A percentile compares a stretch with the other conserved stretches of the same genome.
Evolutionary conservation across 2,888 invertebrate species (phyloP).

Genomic region (Harmothoe impar): DNA sequence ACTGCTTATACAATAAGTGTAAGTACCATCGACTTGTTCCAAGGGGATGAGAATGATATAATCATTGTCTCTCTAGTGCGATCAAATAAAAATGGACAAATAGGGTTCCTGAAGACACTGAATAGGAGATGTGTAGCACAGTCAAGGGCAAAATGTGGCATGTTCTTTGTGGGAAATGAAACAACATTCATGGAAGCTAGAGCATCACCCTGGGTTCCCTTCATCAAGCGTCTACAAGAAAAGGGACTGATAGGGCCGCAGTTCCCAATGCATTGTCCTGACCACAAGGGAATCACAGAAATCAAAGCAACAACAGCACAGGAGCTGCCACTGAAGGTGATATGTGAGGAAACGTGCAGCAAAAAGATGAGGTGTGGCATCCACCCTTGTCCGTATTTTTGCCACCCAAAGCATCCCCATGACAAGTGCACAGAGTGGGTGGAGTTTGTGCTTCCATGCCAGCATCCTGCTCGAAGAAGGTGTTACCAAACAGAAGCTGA

Average conservation of each 20-base stretch:
- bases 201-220: not conserved
- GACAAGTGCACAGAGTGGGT: slow-evolving; percentile 43
- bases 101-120: slow-evolving; percentile 78
- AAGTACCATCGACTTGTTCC: too few relatives aligned
- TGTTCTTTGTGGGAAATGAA: slow-evolving; percentile 68
- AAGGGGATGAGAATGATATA: slow-evolving; percentile 75
- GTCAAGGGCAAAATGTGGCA: slow-evolving; percentile 70
- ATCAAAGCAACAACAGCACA: slow-evolving; percentile 64
- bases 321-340: slow-evolving; percentile 26
- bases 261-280: slow-evolving; percentile 64
- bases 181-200: slow-evolving; percentile 46
- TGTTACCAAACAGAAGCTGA: slow-evolving; percentile 43
- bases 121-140: slow-evolving; percentile 81
- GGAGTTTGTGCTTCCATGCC: slow-evolving; percentile 62
- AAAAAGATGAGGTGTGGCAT: slow-evolving; percentile 40
- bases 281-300: slow-evolving; percentile 54
- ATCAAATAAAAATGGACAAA: slow-evolving; percentile 73
- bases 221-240: slow-evolving; percentile 46
- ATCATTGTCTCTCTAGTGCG: slow-evolving; percentile 76
- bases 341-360: slow-evolving; percentile 63
- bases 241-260: not conserved
- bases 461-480: slow-evolving; percentile 58
- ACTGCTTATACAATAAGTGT: too few relatives aligned
- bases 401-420: slow-evolving; percentile 63
- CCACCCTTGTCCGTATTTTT: slow-evolving; percentile 54